Base-by-base conservation (phyloP, 2,113 vertebrate species). In the Henicopernis longicauda region DNA sequence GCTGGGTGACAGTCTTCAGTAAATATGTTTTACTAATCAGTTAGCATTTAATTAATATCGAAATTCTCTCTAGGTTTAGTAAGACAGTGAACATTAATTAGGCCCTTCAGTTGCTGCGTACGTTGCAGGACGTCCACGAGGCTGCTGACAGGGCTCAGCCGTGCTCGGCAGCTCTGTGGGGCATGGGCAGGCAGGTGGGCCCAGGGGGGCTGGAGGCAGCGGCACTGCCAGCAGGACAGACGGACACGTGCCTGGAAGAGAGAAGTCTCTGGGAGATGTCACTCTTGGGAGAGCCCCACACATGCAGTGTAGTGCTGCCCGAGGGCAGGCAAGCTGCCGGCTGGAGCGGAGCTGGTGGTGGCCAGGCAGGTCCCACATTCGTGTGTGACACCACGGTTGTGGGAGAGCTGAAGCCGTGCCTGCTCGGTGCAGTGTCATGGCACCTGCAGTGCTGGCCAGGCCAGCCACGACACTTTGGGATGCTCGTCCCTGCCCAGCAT, bases 11-110 rank as follows among this genome's bases (percentile, higher is more conserved):
- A 91, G 47, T 86, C 85, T 90, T 94, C 87, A 93, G 61, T 95
- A 97, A 93, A 87, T 91, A 86, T 54, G 62, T 94, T 95, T 91
- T 95, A 76, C 94, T 97, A 88, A 94, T 95, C 84, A 96, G 65
- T 92, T 91, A 92, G 49, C 54, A 77, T 91, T 90, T 88, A 93
- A 94, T 96, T 95, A 96, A 87, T 95, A 96, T 27, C 0, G 0
- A 94, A 95, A 88, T 87, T 54, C 86, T 93, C 84, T 76, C 73
- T 38, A 91, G 61, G 50, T 91, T 95, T 82, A 65, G 49, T 57
- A 72, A 86, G 91, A 76, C 79, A 59, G 52, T n/a, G 71, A 92
- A 49, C 66, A 10, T 17, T 74, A 85, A 76, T 69, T 55, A 85
- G 69, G 45, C 17, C 57, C 44, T 52, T 86, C 36, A 3, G 45